Base-by-base conservation (phyloP, 2,113 vertebrate species). In the Hippolais icterina region DNA sequence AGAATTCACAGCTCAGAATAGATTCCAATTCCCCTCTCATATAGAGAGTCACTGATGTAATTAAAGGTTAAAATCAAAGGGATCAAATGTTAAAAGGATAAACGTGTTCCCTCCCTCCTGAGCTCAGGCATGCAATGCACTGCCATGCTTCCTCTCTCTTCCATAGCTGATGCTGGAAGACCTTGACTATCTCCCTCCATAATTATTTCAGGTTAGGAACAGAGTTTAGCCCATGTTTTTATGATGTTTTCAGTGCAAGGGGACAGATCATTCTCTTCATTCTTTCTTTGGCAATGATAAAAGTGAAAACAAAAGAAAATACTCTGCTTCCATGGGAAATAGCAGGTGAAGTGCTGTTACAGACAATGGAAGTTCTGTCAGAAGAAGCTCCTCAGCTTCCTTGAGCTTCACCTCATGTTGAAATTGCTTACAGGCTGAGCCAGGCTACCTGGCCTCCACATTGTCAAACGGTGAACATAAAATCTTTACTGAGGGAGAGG, bases 1-100 rank as follows among this genome's bases (percentile, higher is more conserved):
- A 74, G 57, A 89, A 97, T 94, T 68, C 91, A 83, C 83, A 80
- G 15, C 87, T 94, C 60, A 92, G 68, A 97, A 89, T 15, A 88
- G 79, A 63, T 68, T 92, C 53, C 64, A 83, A 90, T 90, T 93
- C 86, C 83, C 83, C 49, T 84, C 68, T 94, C 83, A 92, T 54
- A 74, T 3, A 74, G 22, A 77, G 16, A 90, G 71, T 44, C 90
- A 81, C 77, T 74, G 79, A 92, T 92, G 90, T 90, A 96, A 97
- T 95, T 94, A 95, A 94, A 94, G 91, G 95, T 93, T 97, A 92
- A 93, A 91, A 81, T 75, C 74, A 94, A 80, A 68, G 74, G 87
- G 89, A 74, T 44, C 64, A 91, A 83, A 90, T 81, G 83, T 90
- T 95, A 90, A 92, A 97, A 87, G 76, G 42, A 95, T 79, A 90